phyloP scores from a whole-genome alignment of 2,888 invertebrate genomes.

The Leptinotarsa peninsularis region DNA sequence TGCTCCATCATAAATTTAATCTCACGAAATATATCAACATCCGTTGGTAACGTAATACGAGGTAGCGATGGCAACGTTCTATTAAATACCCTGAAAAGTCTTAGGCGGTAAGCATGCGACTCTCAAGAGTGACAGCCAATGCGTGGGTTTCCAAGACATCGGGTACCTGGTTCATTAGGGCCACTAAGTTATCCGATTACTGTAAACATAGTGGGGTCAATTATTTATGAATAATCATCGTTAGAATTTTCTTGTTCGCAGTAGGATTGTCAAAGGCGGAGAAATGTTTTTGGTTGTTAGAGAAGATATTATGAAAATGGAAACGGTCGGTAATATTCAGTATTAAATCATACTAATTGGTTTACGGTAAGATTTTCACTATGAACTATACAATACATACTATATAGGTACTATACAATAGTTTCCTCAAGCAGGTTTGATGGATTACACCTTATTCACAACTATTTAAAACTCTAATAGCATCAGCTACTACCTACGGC shows the following conservation, averaged over 20 bases:
- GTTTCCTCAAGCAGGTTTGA: too few relatives aligned
- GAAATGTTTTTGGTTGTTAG: neutral
- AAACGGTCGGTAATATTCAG: too few relatives aligned
- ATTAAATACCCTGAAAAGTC: slow-evolving; percentile 17
- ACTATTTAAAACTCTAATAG: too few relatives aligned
- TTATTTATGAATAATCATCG: slow-evolving; percentile 32
- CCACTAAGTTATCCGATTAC: slow-evolving; percentile 56
- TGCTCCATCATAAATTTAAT: slow-evolving; percentile 37
- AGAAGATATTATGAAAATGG: neutral
- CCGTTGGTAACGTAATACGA: slow-evolving; percentile 35
- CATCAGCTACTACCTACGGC: too few relatives aligned
- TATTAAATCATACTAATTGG: too few relatives aligned
- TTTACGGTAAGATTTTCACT: too few relatives aligned
- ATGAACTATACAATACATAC: too few relatives aligned
- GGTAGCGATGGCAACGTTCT: slow-evolving; percentile 36
- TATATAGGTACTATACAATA: too few relatives aligned
- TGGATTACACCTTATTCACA: too few relatives aligned
- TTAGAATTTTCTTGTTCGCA: neutral
- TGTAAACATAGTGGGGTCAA: slow-evolving; percentile 47
- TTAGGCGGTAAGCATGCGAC: slow-evolving; percentile 44
- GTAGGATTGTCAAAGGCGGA: neutral
- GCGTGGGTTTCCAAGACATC: slow-evolving; percentile 47
- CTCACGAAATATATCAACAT: slow-evolving; percentile 37
- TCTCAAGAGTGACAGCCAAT: slow-evolving; percentile 40
- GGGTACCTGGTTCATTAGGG: slow-evolving; percentile 56